Evolutionary conservation across 1,140 invertebrate species (phyloP).

Genomic region (Archivesica marissinica): DNA sequence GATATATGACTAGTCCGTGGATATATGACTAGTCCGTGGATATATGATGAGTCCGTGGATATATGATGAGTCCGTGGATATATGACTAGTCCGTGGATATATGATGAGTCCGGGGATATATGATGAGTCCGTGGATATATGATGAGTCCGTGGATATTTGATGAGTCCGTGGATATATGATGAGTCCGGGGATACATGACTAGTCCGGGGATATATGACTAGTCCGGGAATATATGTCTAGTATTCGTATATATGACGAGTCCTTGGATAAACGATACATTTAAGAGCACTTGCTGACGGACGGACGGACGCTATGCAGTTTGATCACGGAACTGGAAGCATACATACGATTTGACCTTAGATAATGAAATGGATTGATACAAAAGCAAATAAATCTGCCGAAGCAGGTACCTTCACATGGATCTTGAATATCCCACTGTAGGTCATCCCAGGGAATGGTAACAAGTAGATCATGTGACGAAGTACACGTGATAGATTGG

Average conservation of each 20-base stretch:
- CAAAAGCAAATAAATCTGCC: not conserved
- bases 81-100: too few species aligned
- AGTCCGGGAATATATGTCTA: not conserved
- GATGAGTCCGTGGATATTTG: not conserved
- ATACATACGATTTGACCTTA: not conserved
- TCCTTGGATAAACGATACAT: not conserved
- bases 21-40: too few species aligned
- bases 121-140: too few species aligned
- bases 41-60: too few species aligned
- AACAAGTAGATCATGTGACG: not conserved
- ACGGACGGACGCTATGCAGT: not conserved
- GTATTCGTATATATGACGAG: not conserved
- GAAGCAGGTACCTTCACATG: conserved; percentile 25
- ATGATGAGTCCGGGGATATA: too few species aligned
- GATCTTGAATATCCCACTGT: conserved; percentile 34
- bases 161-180: not conserved
- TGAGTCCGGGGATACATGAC: too few species aligned
- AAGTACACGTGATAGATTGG: conserved; percentile 1
- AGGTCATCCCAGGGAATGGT: too few species aligned
- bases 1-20: too few species aligned
- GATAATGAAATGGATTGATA: not conserved
- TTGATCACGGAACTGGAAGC: not conserved
- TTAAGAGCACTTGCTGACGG: not conserved
- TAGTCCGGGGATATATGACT: not conserved
- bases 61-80: too few species aligned